Evolutionary conservation across 2,888 invertebrate genomes (phyloP).

Genomic region (Hylaea fasciaria): DNA sequence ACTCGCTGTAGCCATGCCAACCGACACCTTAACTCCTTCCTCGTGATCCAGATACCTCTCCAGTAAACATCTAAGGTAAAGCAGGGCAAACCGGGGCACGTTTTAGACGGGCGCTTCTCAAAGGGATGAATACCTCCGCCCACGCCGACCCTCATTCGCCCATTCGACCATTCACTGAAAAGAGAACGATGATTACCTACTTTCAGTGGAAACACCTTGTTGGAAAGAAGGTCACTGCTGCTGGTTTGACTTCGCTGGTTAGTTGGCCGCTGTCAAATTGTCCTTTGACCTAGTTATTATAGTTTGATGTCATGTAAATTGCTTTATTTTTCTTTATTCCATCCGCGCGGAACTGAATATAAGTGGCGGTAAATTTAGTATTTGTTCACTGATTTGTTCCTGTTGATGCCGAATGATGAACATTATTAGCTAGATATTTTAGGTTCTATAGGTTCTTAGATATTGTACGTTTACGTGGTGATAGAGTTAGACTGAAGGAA

Average conservation of each 20-base stretch:
- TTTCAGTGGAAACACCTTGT: slow-evolving; percentile 31
- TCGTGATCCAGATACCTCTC: background rate
- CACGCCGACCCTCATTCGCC: slow-evolving; percentile 33
- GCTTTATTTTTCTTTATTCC: background rate
- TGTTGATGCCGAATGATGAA: too few species aligned
- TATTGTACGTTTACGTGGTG: too few species aligned
- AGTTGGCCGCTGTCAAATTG: slow-evolving; percentile 13
- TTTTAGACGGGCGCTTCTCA: slow-evolving; percentile 31
- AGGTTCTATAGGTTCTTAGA: too few species aligned
- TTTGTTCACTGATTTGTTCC: too few species aligned
- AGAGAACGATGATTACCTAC: slow-evolving; percentile 40
- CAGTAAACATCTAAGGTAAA: slow-evolving; percentile 23
- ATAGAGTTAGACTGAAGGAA: too few species aligned
- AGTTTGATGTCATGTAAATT: slow-evolving; percentile 17
- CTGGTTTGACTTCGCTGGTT: slow-evolving; percentile 17
- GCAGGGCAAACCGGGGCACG: slow-evolving; percentile 20
- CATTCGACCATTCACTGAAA: slow-evolving; percentile 31
- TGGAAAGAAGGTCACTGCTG: slow-evolving; percentile 25
- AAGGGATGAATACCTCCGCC: slow-evolving; percentile 43
- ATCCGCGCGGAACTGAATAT: too few species aligned
- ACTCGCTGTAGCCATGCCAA: background rate
- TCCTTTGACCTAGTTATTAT: slow-evolving; percentile 6
- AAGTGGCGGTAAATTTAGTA: too few species aligned
- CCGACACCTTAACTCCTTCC: background rate
- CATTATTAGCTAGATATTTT: too few species aligned